These are phyloP conservation scores for Maccullochella peelii DNA, from an alignment of 2,113 vertebrate genomes.

Conservation along the genomic window DNA sequence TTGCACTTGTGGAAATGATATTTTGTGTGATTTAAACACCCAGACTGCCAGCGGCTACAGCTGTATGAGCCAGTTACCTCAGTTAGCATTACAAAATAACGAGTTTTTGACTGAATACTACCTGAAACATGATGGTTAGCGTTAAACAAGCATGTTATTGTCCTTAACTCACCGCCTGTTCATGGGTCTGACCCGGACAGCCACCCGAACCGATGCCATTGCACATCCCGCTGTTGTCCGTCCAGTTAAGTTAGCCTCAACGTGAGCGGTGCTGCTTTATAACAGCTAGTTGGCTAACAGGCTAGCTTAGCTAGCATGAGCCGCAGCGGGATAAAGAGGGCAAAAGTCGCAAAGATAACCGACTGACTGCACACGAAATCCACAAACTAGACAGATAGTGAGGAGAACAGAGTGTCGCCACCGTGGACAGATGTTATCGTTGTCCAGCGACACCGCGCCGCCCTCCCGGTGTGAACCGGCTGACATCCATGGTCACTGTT, in stretches of 20 bases:
- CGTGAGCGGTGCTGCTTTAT: conserved; percentile 2
- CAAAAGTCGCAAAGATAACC: conserved; percentile 48
- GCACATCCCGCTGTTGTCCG: conserved; percentile 74
- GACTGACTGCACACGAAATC: fast-evolving
- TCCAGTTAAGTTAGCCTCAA: neutral
- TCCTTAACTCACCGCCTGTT: conserved; percentile 89
- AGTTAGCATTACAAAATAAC: neutral
- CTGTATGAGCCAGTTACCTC: neutral
- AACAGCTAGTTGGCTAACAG: conserved; percentile 5
- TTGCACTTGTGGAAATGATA: neutral
- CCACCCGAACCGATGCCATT: conserved; percentile 97
- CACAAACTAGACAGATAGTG: neutral
- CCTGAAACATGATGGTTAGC: neutral
- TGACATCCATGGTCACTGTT: neutral
- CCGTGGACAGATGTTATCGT: neutral
- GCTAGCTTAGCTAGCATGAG: conserved; percentile 36
- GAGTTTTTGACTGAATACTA: too few species aligned
- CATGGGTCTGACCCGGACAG: conserved; percentile 94
- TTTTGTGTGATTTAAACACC: neutral
- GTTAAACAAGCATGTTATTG: neutral
- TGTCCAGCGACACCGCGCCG: conserved; percentile 7
- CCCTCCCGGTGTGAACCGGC: conserved; percentile 9
- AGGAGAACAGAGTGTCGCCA: fast-evolving
- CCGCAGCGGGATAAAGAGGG: neutral
- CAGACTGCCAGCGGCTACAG: neutral